phyloP scores from a whole-genome alignment of 2,888 invertebrate genomes.

The Pseudococcus viburni region DNA sequence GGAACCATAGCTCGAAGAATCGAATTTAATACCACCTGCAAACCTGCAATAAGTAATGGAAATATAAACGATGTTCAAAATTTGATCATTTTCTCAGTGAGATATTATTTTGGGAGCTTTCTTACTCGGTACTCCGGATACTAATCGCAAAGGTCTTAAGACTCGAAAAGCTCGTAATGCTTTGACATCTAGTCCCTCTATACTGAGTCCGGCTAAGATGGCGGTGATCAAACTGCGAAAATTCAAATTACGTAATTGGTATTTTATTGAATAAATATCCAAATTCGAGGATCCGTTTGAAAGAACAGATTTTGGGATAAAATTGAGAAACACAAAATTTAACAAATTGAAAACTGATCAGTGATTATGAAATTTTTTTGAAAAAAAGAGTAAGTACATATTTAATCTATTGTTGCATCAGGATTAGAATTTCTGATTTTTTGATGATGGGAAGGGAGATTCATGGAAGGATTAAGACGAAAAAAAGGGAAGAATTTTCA shows the following conservation, averaged over 20 bases:
- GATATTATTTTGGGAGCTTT: not conserved
- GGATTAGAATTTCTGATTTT: no score
- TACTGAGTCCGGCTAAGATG: conserved; percentile 86
- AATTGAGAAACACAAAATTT: no score
- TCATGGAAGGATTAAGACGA: no score
- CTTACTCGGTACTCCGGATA: conserved; percentile 99
- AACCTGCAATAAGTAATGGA: conserved; percentile 80
- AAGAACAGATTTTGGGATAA: no score
- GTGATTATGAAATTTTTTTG: no score
- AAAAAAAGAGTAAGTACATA: no score
- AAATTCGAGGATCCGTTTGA: no score
- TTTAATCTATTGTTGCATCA: no score
- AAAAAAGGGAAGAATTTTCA: no score
- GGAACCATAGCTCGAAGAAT: conserved; percentile 99
- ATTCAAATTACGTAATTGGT: not conserved
- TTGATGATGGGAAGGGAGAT: no score
- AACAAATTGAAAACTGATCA: no score
- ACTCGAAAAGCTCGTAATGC: conserved; percentile 98
- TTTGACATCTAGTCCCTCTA: conserved; percentile 98
- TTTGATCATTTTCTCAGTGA: not conserved
- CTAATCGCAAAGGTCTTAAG: conserved; percentile 94
- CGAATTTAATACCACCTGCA: conserved; percentile 99
- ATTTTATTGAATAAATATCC: no score
- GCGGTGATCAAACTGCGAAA: conserved; percentile 90
- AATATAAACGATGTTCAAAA: not conserved